phyloP scores from a whole-genome alignment of 64 coral and sea anemone species.

The Dendronephthya gigantea region DNA sequence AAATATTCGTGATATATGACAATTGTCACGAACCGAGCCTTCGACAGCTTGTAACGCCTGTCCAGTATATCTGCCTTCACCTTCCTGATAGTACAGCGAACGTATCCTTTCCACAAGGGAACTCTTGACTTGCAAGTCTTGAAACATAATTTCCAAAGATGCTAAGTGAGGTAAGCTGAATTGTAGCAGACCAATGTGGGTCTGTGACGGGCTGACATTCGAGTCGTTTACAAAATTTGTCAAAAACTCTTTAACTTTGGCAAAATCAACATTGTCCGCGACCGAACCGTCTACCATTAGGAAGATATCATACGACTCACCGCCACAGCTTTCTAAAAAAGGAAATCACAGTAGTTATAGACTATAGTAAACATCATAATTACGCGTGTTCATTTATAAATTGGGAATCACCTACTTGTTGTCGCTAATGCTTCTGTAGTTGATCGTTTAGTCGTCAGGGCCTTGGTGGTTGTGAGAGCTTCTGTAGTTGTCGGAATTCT shows the following conservation, averaged over 20 bases:
- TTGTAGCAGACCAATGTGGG: neutral
- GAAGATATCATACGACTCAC: neutral
- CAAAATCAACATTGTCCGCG: neutral
- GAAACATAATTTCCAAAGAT: neutral
- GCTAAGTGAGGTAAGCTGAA: neutral
- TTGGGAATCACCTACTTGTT: no score
- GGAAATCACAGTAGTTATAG: no score
- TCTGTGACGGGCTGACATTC: neutral
- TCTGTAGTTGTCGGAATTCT: neutral
- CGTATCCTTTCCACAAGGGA: neutral
- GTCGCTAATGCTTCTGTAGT: neutral
- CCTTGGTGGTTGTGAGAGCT: neutral
- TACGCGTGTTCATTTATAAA: no score
- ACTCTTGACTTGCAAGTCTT: neutral
- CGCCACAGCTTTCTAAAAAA: neutral
- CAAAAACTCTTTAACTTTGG: neutral
- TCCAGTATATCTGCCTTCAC: neutral
- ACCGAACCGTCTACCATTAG: neutral
- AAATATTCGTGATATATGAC: neutral
- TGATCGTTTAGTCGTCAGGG: neutral
- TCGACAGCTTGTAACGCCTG: neutral
- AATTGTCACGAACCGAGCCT: neutral
- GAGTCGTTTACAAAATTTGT: neutral
- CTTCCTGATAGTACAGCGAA: neutral
- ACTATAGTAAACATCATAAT: no score